A percentile compares a stretch with the other conserved stretches of the same genome.
Conservation (phyloP, 2,888 invertebrate genomes). For the Hipparchia sbordonii region DNA sequence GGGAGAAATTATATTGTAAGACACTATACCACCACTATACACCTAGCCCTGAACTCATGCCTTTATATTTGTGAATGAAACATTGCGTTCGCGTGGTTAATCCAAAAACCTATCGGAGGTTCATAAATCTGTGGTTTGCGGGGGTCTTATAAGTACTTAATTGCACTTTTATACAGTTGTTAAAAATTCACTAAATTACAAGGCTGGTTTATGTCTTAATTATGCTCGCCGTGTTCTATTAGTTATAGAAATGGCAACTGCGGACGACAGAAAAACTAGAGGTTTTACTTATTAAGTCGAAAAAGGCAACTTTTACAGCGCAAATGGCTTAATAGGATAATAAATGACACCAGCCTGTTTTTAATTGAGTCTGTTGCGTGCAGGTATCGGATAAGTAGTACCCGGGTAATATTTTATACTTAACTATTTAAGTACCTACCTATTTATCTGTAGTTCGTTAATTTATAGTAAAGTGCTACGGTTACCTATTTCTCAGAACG, state of each 20-base stretch:
- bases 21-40: too few relatives aligned
- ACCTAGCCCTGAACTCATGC: too few relatives aligned
- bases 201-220: slow-evolving; percentile 44
- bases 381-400: slow-evolving; percentile 35
- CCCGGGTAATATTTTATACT: slow-evolving; percentile 17
- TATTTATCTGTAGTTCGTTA: not conserved
- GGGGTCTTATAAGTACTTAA: slow-evolving; percentile 30
- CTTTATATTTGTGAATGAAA: too few relatives aligned
- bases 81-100: not conserved
- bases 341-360: slow-evolving; percentile 36
- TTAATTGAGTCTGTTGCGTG: slow-evolving; percentile 31
- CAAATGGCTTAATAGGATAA: slow-evolving; percentile 38
- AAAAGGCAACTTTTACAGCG: slow-evolving; percentile 34
- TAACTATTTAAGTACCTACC: slow-evolving; percentile 1
- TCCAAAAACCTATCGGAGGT: not conserved
- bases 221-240: slow-evolving; percentile 39
- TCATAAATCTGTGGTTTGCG: not conserved
- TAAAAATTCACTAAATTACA: slow-evolving; percentile 43
- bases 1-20: too few relatives aligned
- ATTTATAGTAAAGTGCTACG: not conserved
- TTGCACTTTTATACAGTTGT: slow-evolving; percentile 36
- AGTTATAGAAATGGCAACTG: slow-evolving; percentile 37
- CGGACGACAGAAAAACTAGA: slow-evolving; percentile 37
- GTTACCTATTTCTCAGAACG: not conserved
- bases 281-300: slow-evolving; percentile 35